Evolutionary conservation across 2,888 invertebrate species (phyloP).

Genomic region (Andrena bicolor): DNA sequence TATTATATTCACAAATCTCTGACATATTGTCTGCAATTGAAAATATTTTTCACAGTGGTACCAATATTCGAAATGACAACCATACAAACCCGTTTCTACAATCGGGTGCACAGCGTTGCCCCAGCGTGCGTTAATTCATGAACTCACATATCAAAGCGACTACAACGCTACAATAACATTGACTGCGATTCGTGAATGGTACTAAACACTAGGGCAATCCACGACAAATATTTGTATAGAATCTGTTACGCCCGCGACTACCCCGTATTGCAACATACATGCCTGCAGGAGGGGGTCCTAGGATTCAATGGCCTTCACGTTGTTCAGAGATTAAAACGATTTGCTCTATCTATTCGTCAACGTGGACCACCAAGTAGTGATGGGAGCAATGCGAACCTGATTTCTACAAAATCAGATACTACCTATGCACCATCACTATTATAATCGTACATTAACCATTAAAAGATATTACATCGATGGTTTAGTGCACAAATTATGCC

Average conservation of each 20-base stretch:
- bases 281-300: neutral
- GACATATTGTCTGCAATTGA: too few relatives aligned
- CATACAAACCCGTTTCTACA: neutral
- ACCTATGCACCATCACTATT: neutral
- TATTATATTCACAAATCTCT: too few relatives aligned
- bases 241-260: conserved; percentile 3
- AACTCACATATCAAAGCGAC: neutral
- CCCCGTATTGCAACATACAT: neutral
- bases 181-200: neutral
- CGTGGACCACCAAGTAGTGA: conserved; percentile 2
- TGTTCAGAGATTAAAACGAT: conserved; percentile 44
- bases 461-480: too few relatives aligned
- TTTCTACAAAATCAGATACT: neutral
- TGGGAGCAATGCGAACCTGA: neutral
- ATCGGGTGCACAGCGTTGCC: neutral
- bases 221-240: neutral
- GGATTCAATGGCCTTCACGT: neutral
- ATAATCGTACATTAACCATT: too few relatives aligned
- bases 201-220: conserved; percentile 4
- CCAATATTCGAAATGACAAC: neutral
- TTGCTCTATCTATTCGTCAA: conserved; percentile 17
- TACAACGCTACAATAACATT: conserved; percentile 3
- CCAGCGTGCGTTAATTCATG: neutral
- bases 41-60: neutral
- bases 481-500: too few relatives aligned